Evolutionary conservation across 2,113 vertebrate species (phyloP).

Genomic region (Myrmophylax atrothorax): DNA sequence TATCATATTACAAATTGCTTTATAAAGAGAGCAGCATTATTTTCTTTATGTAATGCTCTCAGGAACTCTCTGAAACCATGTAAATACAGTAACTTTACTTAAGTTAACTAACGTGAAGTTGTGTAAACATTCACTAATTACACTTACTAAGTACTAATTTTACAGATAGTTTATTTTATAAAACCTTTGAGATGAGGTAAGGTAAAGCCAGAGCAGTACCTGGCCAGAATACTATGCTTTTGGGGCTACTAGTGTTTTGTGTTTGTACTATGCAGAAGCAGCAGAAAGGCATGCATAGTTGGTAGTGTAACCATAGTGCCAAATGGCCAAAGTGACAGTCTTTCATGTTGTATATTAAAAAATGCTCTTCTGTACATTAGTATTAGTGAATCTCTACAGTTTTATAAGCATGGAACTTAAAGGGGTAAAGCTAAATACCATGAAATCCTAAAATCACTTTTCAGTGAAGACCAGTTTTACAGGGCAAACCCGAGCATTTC

Average conservation of each 20-base stretch:
- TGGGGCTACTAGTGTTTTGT: background rate
- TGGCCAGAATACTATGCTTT: background rate
- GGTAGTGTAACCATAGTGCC: background rate
- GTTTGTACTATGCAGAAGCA: background rate
- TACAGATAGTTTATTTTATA: background rate
- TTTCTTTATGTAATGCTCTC: background rate
- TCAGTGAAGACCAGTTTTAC: background rate
- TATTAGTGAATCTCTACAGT: background rate
- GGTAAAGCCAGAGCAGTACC: background rate
- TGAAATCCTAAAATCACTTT: background rate
- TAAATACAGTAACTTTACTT: background rate
- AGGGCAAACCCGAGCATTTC: background rate
- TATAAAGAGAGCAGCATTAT: background rate
- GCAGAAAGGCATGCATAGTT: background rate
- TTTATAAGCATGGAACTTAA: background rate
- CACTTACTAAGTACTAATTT: background rate
- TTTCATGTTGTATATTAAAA: background rate
- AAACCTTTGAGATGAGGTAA: background rate
- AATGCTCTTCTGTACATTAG: background rate
- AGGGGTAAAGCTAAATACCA: background rate
- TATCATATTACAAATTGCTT: rapidly evolving
- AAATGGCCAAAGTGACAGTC: background rate
- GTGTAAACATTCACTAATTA: background rate
- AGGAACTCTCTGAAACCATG: background rate
- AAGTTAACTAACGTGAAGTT: background rate